Evolutionary conservation across 2,797 vertebrate genomes (phyloP).

Genomic region (Parotocinclus haroldoi): DNA sequence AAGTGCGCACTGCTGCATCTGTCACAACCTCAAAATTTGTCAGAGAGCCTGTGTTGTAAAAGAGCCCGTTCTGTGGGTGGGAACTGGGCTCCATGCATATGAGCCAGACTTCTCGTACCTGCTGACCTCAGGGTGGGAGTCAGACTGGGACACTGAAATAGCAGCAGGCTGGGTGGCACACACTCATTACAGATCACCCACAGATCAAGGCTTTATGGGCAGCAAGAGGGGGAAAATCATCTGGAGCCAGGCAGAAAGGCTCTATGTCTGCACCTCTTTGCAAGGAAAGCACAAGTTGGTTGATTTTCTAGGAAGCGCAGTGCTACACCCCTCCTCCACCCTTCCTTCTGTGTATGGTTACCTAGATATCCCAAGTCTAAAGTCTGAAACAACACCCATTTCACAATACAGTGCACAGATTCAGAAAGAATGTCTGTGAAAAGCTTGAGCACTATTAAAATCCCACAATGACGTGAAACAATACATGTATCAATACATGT

Average conservation of each 20-base stretch:
- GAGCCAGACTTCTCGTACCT: conserved; percentile 41
- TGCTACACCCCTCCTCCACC: conserved; percentile 16
- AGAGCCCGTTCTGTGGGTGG: conserved; percentile 29
- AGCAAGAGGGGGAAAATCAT: conserved; percentile 30
- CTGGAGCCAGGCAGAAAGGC: conserved; percentile 33
- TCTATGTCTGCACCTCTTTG: conserved; percentile 36
- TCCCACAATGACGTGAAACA: neutral
- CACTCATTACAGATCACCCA: conserved; percentile 44
- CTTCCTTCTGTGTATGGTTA: conserved; percentile 14
- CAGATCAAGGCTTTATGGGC: conserved; percentile 50
- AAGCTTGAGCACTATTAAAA: neutral
- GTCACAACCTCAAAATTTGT: conserved; percentile 27
- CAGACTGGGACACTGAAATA: conserved; percentile 35
- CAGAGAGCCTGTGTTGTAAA: conserved; percentile 10
- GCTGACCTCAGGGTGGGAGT: conserved; percentile 41
- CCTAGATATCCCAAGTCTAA: conserved; percentile 21
- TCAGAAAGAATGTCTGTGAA: conserved; percentile 2
- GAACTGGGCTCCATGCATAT: conserved; percentile 17
- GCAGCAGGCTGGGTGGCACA: conserved; percentile 51
- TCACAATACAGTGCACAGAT: conserved; percentile 19
- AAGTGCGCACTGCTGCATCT: conserved; percentile 23
- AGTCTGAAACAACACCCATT: conserved; percentile 31
- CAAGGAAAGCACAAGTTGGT: conserved; percentile 32
- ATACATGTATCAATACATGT: neutral
- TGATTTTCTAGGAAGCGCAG: conserved; percentile 36